Evolutionary conservation across 2,888 invertebrate species (phyloP).

Genomic region (Ariolimax columbianus): DNA sequence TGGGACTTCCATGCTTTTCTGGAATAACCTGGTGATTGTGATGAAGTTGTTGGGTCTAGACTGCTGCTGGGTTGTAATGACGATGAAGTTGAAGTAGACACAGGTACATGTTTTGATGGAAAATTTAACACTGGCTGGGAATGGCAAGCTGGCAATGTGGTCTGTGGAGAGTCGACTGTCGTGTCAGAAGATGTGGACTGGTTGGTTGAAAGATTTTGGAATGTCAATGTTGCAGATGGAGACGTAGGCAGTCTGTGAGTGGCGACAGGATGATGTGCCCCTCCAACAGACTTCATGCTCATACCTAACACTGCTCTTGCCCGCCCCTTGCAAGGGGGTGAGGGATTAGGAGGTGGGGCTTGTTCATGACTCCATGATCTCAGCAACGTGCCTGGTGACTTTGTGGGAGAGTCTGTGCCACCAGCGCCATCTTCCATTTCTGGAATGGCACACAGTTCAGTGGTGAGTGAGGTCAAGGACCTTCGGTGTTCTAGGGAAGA

Average conservation of each 20-base stretch:
- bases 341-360: conserved; percentile 51
- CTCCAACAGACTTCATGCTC: conserved; percentile 32
- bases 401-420: conserved; percentile 35
- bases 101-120: conserved; percentile 21
- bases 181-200: conserved; percentile 4
- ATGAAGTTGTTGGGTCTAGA: conserved; percentile 28
- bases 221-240: neutral
- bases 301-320: conserved; percentile 38
- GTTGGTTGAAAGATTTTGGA: neutral
- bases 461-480: conserved; percentile 53
- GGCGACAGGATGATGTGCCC: conserved; percentile 11
- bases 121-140: neutral
- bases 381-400: neutral
- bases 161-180: neutral
- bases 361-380: conserved; percentile 47
- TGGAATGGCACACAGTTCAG: conserved; percentile 56
- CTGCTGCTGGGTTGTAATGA: neutral
- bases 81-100: conserved; percentile 7
- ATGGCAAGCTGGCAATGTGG: neutral
- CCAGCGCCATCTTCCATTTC: conserved; percentile 52
- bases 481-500: conserved; percentile 51
- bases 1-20: neutral
- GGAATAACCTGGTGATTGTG: conserved; percentile 35
- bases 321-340: conserved; percentile 46
- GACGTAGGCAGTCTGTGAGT: conserved; percentile 17